A percentile compares a stretch with the other conserved stretches of the same genome.
phyloP scores from a whole-genome alignment of 2,113 vertebrate genomes.

The Rousettus leschenaultii region DNA sequence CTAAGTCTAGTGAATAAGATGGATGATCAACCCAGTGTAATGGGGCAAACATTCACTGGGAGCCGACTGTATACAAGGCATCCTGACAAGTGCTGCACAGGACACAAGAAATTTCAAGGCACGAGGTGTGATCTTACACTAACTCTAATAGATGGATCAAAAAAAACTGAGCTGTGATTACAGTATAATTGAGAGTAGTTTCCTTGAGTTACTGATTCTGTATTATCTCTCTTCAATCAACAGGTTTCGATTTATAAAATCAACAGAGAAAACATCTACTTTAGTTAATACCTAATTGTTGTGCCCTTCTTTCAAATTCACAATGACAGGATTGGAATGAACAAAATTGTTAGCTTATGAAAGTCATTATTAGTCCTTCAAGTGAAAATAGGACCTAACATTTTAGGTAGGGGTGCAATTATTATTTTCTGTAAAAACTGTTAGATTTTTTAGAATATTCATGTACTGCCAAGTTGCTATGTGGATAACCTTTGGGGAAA shows the following conservation, averaged over 20 bases:
- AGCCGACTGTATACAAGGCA: neutral
- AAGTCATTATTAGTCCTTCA: conserved; percentile 38
- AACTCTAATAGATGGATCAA: neutral
- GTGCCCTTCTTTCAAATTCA: conserved; percentile 35
- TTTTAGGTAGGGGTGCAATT: conserved; percentile 41
- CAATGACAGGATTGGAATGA: neutral
- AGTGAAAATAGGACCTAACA: conserved; percentile 30
- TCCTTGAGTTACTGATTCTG: neutral
- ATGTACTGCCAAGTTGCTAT: conserved; percentile 62
- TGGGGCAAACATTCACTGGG: neutral
- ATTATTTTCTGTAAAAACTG: conserved; percentile 55
- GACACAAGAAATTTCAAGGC: neutral
- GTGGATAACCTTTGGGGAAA: conserved; percentile 60
- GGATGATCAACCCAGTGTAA: neutral
- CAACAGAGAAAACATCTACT: neutral
- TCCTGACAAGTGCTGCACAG: neutral
- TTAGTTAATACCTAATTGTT: conserved; percentile 12
- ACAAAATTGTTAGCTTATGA: conserved; percentile 8
- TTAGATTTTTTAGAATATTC: conserved; percentile 56
- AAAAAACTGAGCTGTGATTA: neutral
- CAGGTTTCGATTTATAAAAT: conserved; percentile 35
- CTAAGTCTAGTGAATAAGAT: neutral
- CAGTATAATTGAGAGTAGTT: neutral
- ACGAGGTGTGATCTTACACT: neutral
- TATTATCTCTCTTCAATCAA: conserved; percentile 20